Conservation (phyloP, 2,113 vertebrate species). For the Cygnus atratus region DNA sequence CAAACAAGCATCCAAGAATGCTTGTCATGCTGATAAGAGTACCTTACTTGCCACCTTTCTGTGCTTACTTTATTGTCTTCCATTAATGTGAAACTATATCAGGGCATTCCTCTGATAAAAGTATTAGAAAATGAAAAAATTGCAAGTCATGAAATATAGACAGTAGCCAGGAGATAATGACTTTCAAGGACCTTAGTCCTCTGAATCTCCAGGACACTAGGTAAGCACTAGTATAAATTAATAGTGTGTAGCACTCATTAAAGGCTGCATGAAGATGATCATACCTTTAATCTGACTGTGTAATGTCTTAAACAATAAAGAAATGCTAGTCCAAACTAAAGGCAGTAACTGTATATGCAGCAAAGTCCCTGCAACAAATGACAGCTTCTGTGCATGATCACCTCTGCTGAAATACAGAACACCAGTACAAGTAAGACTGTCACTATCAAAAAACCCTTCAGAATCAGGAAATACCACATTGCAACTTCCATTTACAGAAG, state of each 20-base stretch:
- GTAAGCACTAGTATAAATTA: not conserved
- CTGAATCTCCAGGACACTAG: not conserved
- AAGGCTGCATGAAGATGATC: not conserved
- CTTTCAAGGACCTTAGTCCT: not conserved
- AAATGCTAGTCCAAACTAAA: not conserved
- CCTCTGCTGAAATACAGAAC: not conserved
- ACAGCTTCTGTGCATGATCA: not conserved
- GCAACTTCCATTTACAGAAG: not conserved
- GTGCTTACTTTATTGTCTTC: not conserved
- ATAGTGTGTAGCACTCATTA: not conserved
- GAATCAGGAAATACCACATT: not conserved
- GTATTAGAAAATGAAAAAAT: not conserved
- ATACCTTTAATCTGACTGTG: not conserved
- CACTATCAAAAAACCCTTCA: not conserved
- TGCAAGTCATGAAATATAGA: not conserved
- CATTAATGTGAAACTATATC: not conserved
- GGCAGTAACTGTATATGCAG: not conserved
- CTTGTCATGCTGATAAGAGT: not conserved
- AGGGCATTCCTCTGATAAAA: not conserved
- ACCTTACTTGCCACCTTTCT: not conserved
- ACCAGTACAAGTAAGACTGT: not conserved
- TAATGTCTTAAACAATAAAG: not conserved
- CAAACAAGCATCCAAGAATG: not conserved
- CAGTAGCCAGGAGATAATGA: not conserved
- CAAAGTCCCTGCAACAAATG: not conserved